These are phyloP conservation scores for Henricia sp. DNA, from an alignment of 53 echinoderm and acorn worm genomes.

Conservation along the genomic window DNA sequence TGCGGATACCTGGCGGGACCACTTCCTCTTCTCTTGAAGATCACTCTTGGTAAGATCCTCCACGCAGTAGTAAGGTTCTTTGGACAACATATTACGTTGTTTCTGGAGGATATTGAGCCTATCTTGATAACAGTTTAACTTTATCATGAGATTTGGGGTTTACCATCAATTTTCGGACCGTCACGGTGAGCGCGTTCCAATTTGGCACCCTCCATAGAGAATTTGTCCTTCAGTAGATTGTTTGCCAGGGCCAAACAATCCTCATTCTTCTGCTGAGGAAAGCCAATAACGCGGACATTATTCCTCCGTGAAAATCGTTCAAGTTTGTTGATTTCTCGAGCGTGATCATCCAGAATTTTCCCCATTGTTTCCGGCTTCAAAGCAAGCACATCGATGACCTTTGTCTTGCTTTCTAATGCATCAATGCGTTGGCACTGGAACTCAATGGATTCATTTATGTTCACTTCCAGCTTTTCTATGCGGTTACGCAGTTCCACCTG, in stretches of 20 bases:
- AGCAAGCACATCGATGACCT: background rate
- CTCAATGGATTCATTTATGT: conserved; percentile 10
- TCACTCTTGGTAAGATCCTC: conserved; percentile 8
- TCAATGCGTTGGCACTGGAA: conserved; percentile 29
- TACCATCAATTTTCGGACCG: background rate
- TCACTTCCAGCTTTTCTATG: conserved; percentile 1
- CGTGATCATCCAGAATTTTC: conserved; percentile 12
- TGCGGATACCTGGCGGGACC: background rate
- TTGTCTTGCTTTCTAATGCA: background rate
- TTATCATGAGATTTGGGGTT: conserved; percentile 16
- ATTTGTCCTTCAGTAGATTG: conserved; percentile 5
- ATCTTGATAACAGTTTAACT: conserved; percentile 24
- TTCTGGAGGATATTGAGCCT: conserved; percentile 9
- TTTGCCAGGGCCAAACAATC: conserved; percentile 5
- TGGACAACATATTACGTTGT: conserved; percentile 1
- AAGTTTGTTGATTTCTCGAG: conserved; percentile 20
- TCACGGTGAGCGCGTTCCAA: conserved; percentile 36
- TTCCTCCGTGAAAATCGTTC: conserved; percentile 22
- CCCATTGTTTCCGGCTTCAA: background rate
- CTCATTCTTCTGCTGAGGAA: conserved; percentile 2
- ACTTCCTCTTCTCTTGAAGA: conserved; percentile 18
- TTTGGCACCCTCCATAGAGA: background rate
- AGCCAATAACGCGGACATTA: conserved; percentile 4
- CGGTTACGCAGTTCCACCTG: conserved; percentile 15
- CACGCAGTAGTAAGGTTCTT: background rate